Percentiles rank a stretch among this genome's conserved stretches.
These are phyloP conservation scores for Pogonognathellus flavescens DNA, from an alignment of 1,140 invertebrate species.

Conservation along the genomic window DNA sequence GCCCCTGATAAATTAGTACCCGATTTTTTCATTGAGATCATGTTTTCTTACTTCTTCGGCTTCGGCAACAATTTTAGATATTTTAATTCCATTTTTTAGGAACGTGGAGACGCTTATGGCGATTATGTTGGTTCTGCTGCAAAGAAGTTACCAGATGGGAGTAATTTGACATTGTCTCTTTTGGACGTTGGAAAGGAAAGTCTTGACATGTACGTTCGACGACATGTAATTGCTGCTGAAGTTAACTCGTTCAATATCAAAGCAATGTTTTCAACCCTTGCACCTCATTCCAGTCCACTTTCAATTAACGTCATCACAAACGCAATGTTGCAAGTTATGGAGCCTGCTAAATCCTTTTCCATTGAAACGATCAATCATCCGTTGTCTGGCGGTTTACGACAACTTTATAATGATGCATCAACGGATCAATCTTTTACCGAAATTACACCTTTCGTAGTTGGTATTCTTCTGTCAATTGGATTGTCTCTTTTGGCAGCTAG, in stretches of 20 bases:
- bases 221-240: constrained; percentile 56
- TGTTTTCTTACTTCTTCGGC: too few relatives aligned
- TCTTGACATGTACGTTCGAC: constrained; percentile 35
- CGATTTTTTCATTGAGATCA: too few relatives aligned
- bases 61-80: too few relatives aligned
- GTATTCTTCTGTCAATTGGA: constrained; percentile 65
- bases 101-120: background rate
- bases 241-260: constrained; percentile 21
- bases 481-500: constrained; percentile 79
- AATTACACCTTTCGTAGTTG: constrained; percentile 66
- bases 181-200: background rate
- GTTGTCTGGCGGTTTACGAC: constrained; percentile 68
- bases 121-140: constrained; percentile 3
- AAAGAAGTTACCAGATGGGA: background rate
- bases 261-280: constrained; percentile 71
- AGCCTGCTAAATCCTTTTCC: constrained; percentile 68
- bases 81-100: too few relatives aligned
- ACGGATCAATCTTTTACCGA: constrained; percentile 57
- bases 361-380: constrained; percentile 78
- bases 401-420: constrained; percentile 53
- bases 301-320: constrained; percentile 75
- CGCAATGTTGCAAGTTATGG: constrained; percentile 71
- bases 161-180: background rate
- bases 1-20: too few relatives aligned
- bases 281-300: constrained; percentile 79